Evolutionary conservation across 1,140 invertebrate genomes (phyloP).

Genomic region (Palaemon carinicauda): DNA sequence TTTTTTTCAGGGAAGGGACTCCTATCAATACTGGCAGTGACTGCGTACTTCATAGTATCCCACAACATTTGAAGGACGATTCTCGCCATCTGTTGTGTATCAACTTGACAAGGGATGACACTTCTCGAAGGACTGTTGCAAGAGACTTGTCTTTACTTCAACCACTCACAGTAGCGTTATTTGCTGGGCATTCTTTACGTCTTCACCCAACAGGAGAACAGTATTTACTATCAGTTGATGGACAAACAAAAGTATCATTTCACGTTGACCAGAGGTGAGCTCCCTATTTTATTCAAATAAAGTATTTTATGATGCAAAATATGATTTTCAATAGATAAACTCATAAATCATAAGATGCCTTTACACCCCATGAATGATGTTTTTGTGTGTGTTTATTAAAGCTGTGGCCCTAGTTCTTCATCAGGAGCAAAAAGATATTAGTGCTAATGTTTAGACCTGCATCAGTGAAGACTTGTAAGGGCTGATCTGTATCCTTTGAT

Average conservation of each 20-base stretch:
- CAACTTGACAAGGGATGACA: conserved; percentile 25
- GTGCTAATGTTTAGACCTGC: too few relatives aligned
- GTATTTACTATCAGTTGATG: conserved; percentile 16
- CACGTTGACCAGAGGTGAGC: conserved; percentile 31
- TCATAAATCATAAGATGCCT: too few relatives aligned
- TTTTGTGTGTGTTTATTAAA: too few relatives aligned
- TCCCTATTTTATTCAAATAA: too few relatives aligned
- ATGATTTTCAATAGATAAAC: too few relatives aligned
- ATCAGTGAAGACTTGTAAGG: too few relatives aligned
- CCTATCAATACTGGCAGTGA: conserved; percentile 27
- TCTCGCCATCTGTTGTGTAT: conserved; percentile 21
- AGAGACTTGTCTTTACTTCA: conserved; percentile 41
- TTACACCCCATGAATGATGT: too few relatives aligned
- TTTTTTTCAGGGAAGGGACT: neutral
- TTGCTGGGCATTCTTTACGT: neutral
- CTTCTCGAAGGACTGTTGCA: conserved; percentile 20
- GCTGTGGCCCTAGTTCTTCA: too few relatives aligned
- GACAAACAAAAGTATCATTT: conserved; percentile 5
- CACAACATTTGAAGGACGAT: neutral
- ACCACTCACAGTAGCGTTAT: conserved; percentile 22
- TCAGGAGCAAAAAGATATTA: too few relatives aligned
- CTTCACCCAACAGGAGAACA: neutral
- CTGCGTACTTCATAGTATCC: conserved; percentile 35
- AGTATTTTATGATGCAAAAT: too few relatives aligned
- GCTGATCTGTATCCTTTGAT: too few relatives aligned